Base-by-base conservation (phyloP, 1,140 invertebrate species). In the Chelonus insularis region DNA sequence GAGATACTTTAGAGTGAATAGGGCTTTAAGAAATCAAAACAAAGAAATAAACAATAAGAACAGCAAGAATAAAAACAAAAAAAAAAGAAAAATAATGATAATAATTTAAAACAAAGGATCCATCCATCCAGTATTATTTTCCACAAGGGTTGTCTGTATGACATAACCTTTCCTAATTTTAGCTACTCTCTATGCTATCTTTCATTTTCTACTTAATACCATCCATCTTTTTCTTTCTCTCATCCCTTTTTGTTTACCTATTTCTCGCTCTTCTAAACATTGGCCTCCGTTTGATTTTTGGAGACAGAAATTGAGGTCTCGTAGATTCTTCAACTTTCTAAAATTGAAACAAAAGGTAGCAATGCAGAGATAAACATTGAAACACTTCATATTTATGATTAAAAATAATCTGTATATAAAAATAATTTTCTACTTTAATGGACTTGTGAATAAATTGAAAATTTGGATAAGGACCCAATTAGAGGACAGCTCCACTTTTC, bases 121-220 rank as follows among this genome's bases (percentile, higher is more conserved):
- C 60, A 62, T 62, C 60, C 64, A 50, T 59, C 50, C 41, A 32
- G 47, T 48, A 57, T 62, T 62, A 62, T 59, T 62, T 62, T 62
- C 41, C 25, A 37, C 25, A 50, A 45, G 60, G 37, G 34, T 61
- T 54, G 32, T 43, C 20, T n/a, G 45, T 57, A 29, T 9, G 23
- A 56, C 37, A 54, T 25, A 47, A 59, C 25, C 47, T 29, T 41
- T 21, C 45, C 16, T 39, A 11, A n/a, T 16, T 25, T 20, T 5
- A 39, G 39, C 48, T 57, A 55, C 41, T 58, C 54, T 57, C 37
- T 57, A 36, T 56, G 39, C 34, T 50, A 59, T 60, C 65, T 72
- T 71, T 71, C 68, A 72, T 71, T 65, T 68, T 69, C 69, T 64
- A 71, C 69, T 71, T 68, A 69, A 67, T 65, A 63, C 62, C 63